phyloP scores from a whole-genome alignment of 2,888 invertebrate genomes.

The Deladenus siricidicola region DNA sequence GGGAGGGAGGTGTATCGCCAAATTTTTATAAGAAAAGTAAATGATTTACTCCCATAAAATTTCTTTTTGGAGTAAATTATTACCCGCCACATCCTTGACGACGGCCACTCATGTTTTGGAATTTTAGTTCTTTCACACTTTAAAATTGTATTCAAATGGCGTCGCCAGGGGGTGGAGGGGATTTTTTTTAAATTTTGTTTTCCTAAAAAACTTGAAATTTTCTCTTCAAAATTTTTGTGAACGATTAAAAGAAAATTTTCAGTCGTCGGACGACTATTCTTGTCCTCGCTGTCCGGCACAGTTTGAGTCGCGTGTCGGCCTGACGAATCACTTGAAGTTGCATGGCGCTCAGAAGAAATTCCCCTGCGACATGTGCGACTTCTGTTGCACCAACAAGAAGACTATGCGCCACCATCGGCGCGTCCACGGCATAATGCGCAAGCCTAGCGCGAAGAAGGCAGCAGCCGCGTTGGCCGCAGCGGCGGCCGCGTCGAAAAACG shows the following conservation, averaged over 20 bases:
- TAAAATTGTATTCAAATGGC: too few relatives aligned
- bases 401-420: conserved; percentile 25
- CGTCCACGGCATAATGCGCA: neutral
- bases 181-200: too few relatives aligned
- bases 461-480: too few relatives aligned
- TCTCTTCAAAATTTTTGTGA: neutral
- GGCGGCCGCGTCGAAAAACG: too few relatives aligned
- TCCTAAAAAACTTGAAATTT: neutral
- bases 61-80: too few relatives aligned
- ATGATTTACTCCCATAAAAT: too few relatives aligned
- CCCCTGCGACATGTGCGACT: conserved; percentile 25
- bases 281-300: conserved; percentile 27
- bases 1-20: too few relatives aligned
- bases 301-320: conserved; percentile 24
- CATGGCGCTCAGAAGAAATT: conserved; percentile 21
- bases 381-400: conserved; percentile 29
- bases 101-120: too few relatives aligned
- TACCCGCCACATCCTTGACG: too few relatives aligned
- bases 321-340: conserved; percentile 29
- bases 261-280: conserved; percentile 9
- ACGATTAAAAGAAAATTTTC: neutral
- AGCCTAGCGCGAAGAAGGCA: neutral
- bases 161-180: too few relatives aligned
- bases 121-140: neutral
- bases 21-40: too few relatives aligned